Percentiles rank a stretch among this genome's conserved stretches.
Evolutionary conservation across 2,113 vertebrate genomes (phyloP).

Genomic region (Ginglymostoma cirratum): DNA sequence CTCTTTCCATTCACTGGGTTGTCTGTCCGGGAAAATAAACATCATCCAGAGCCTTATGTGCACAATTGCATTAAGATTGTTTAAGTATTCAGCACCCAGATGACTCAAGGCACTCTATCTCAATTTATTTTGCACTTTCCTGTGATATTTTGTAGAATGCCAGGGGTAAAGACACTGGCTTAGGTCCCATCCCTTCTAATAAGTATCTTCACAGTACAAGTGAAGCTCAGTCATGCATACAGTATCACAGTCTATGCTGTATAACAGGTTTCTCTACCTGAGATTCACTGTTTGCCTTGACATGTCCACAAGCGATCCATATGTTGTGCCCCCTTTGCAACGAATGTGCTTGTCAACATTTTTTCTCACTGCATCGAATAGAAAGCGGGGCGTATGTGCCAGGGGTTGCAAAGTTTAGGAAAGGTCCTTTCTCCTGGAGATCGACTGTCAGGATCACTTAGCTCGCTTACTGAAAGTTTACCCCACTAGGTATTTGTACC

Average conservation of each 20-base stretch:
- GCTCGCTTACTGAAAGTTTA: background rate
- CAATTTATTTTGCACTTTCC: background rate
- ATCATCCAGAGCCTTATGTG: background rate
- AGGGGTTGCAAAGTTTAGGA: background rate
- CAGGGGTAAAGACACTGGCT: too few relatives aligned
- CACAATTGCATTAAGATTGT: background rate
- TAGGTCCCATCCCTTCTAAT: too few relatives aligned
- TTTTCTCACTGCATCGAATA: background rate
- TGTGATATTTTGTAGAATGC: background rate
- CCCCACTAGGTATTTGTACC: background rate
- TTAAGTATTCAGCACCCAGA: background rate
- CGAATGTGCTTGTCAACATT: background rate
- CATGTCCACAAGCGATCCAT: background rate
- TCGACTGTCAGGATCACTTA: background rate
- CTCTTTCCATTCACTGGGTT: background rate
- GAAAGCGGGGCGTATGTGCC: background rate
- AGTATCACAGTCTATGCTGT: background rate
- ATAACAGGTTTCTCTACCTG: background rate
- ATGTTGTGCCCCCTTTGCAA: background rate
- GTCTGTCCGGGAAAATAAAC: background rate
- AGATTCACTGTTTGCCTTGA: background rate
- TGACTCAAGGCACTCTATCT: background rate
- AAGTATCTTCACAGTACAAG: background rate
- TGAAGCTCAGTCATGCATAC: background rate
- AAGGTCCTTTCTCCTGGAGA: background rate